phyloP scores from a whole-genome alignment of 1,140 invertebrate genomes.

The Cardiocondyla obscurior region DNA sequence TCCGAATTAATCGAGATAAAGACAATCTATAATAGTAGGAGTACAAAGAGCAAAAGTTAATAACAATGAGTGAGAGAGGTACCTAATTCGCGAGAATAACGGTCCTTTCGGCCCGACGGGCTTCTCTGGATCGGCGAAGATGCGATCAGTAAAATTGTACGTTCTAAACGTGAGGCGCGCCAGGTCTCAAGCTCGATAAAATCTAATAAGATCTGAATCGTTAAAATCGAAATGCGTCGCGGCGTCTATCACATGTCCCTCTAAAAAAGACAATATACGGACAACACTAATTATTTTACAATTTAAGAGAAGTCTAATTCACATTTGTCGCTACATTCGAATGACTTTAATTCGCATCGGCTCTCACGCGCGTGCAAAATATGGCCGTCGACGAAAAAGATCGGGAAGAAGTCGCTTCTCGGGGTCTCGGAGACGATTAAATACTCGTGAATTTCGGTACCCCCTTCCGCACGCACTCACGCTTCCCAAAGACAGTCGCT shows the following conservation, averaged over 20 bases:
- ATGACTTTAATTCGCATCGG: conserved; percentile 23
- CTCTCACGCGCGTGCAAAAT: conserved; percentile 17
- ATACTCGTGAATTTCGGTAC: conserved; percentile 44
- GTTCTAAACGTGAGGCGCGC: conserved; percentile 5
- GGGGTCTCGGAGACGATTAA: conserved; percentile 24
- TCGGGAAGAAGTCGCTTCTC: background rate
- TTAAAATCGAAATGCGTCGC: conserved; percentile 7
- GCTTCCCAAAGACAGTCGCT: conserved; percentile 61
- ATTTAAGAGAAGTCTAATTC: conserved; percentile 36
- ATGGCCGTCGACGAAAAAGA: conserved; percentile 42
- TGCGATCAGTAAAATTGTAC: background rate
- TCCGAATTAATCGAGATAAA: conserved; percentile 52
- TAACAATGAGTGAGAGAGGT: conserved; percentile 57
- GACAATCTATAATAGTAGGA: conserved; percentile 67
- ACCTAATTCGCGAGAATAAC: conserved; percentile 40
- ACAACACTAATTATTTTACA: conserved; percentile 21
- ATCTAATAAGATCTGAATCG: conserved; percentile 3
- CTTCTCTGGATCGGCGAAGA: background rate
- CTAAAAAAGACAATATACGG: background rate
- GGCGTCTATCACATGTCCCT: conserved; percentile 21
- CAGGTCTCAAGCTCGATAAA: background rate
- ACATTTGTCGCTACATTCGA: background rate
- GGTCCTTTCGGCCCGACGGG: background rate
- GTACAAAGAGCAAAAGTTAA: conserved; percentile 69
- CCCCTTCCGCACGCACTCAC: conserved; percentile 55